A percentile compares a stretch with the other conserved stretches of the same genome.
Evolutionary conservation across 2,888 invertebrate species (phyloP).

Genomic region (Prenolepis imparis): DNA sequence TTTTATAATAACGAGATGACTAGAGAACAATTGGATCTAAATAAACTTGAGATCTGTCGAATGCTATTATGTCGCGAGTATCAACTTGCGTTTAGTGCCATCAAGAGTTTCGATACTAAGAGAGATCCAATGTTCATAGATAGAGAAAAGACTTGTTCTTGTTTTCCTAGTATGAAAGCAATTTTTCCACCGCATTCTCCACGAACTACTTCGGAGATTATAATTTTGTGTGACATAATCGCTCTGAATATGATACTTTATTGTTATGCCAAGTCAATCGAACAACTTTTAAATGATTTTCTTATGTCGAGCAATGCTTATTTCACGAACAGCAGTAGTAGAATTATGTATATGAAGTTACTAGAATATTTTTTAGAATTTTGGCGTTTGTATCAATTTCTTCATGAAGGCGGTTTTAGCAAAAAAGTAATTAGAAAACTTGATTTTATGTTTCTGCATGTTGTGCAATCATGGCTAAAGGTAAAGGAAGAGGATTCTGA

Average conservation of each 20-base stretch:
- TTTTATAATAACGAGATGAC: slow-evolving; percentile 64
- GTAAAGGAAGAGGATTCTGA: slow-evolving; percentile 68
- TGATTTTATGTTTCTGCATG: slow-evolving; percentile 48
- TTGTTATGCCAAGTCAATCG: slow-evolving; percentile 59
- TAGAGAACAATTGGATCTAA: slow-evolving; percentile 46
- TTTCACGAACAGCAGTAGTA: slow-evolving; percentile 39
- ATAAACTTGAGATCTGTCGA: slow-evolving; percentile 70
- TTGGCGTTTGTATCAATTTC: slow-evolving; percentile 65
- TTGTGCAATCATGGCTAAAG: slow-evolving; percentile 71
- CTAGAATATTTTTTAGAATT: slow-evolving; percentile 75
- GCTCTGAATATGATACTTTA: slow-evolving; percentile 74
- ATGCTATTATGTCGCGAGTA: slow-evolving; percentile 77
- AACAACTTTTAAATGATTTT: slow-evolving; percentile 69
- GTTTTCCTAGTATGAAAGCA: slow-evolving; percentile 56
- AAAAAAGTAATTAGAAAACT: slow-evolving; percentile 38
- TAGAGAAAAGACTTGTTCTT: neutral
- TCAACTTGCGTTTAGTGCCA: slow-evolving; percentile 59
- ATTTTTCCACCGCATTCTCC: slow-evolving; percentile 46
- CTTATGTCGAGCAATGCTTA: slow-evolving; percentile 31
- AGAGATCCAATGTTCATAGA: neutral
- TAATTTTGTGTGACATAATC: slow-evolving; percentile 75
- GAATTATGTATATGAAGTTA: slow-evolving; percentile 70
- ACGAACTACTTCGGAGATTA: slow-evolving; percentile 47
- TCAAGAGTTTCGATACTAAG: neutral
- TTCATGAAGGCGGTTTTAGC: slow-evolving; percentile 19